Evolutionary conservation across 2,888 invertebrate genomes (phyloP).

Genomic region (Leptinotarsa haldemani): DNA sequence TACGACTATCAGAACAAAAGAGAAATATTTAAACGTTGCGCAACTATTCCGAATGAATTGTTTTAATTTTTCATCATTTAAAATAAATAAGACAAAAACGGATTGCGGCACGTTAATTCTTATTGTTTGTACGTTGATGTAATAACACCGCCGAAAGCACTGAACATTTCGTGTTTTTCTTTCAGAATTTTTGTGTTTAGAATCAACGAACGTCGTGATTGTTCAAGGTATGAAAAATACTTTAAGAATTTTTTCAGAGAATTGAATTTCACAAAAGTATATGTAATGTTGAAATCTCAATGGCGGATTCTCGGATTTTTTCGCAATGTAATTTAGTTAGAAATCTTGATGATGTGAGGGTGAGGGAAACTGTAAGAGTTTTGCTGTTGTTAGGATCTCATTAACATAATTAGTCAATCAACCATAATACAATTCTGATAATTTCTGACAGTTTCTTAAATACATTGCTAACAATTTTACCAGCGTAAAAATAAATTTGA

Average conservation of each 20-base stretch:
- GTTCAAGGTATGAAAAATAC: background rate
- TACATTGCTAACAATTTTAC: too few species aligned
- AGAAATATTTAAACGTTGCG: slow-evolving; percentile 39
- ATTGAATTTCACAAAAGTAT: too few species aligned
- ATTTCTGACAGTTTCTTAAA: too few species aligned
- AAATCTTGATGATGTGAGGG: too few species aligned
- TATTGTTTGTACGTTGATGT: background rate
- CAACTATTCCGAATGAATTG: slow-evolving; percentile 33
- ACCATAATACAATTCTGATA: too few species aligned
- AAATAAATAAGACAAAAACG: background rate
- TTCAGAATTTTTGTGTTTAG: slow-evolving; percentile 2
- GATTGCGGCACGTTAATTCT: slow-evolving; percentile 12
- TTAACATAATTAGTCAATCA: too few species aligned
- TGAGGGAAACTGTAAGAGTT: too few species aligned
- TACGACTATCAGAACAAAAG: slow-evolving; percentile 36
- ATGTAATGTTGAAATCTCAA: too few species aligned
- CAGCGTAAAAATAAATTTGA: too few species aligned
- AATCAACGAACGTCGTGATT: background rate
- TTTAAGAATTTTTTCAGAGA: background rate
- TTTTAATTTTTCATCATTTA: slow-evolving; percentile 29
- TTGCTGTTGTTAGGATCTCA: too few species aligned
- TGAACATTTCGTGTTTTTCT: background rate
- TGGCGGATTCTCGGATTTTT: too few species aligned
- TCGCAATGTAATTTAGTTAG: too few species aligned
- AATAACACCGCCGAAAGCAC: background rate